Evolutionary conservation across 2,113 vertebrate species (phyloP), one percentile per base, ranked within the genome.

Genomic region (Gymnocephalus cernua): DNA sequence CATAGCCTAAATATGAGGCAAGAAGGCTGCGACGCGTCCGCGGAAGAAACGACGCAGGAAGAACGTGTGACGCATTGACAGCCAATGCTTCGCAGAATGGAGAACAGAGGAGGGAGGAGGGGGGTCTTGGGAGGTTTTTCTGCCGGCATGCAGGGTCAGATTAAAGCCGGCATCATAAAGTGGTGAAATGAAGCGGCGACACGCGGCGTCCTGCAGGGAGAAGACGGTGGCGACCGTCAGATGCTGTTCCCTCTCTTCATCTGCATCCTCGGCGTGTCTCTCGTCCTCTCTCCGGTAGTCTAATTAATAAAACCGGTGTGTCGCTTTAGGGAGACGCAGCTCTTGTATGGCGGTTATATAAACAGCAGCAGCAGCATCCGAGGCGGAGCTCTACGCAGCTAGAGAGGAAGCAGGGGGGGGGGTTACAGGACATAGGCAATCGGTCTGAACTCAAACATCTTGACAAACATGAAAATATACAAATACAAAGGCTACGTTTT

Each of bases 261-360:
- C 80, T 71, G 63, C 86, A 71, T 86, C 86, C 79, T 35, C 12
- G 84, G 90, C 84, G 86, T 79, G 86, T 84, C 69, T 71, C 88
- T 57, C 44, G 48, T 59, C 47, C 27, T 23, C 44, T 45, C 15
- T 47, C n/a, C 67, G 9, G 7, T 12, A 15, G 54, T 64, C 57
- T 77, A 9, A 77, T 73, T 79, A 74, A 79, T 69, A 65, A 77
- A 70, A 44, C 7, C 44, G 47, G 57, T 32, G 67, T 79, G 84
- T 88, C 62, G 77, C 86, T 85, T 83, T 77, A 83, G 80, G 77
- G 71, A 77, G 78, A 82, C 68, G 63, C 80, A 54, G 74, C 75
- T 81, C 83, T n/a, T 18, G 59, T 74, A 66, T 74, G 47, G 78
- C 38, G 48, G 83, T 81, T 54, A 85, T 87, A 82, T 79, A 32